Percentiles rank a stretch among this genome's conserved stretches.
Evolutionary conservation across 1,140 invertebrate species (phyloP).

Genomic region (Psilanteris sp.): DNA sequence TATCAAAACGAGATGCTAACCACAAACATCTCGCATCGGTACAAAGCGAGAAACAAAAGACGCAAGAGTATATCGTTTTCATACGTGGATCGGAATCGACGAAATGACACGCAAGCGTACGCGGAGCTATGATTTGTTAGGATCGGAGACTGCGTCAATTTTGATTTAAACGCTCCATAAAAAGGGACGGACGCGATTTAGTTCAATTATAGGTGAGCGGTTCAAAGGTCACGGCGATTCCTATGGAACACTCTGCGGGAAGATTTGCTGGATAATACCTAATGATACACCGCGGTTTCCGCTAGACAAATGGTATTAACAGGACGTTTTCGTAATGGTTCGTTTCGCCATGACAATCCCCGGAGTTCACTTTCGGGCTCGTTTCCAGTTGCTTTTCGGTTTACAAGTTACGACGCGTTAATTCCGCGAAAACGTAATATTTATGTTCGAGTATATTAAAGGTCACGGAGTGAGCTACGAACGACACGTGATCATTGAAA

Average conservation of each 20-base stretch:
- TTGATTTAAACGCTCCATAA: slow-evolving; percentile 71
- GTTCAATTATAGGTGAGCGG: slow-evolving; percentile 71
- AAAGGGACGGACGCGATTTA: slow-evolving; percentile 76
- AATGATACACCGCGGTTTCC: slow-evolving; percentile 69
- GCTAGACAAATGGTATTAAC: slow-evolving; percentile 37
- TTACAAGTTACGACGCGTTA: too few relatives aligned
- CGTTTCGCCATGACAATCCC: slow-evolving; percentile 25
- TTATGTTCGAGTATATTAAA: too few relatives aligned
- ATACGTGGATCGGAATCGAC: slow-evolving; percentile 16
- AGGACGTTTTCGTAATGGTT: slow-evolving; percentile 38
- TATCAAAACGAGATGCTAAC: slow-evolving; percentile 36
- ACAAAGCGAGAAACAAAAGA: slow-evolving; percentile 24
- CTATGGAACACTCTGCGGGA: slow-evolving; percentile 66
- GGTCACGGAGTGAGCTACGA: too few relatives aligned
- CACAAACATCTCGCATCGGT: slow-evolving; percentile 33
- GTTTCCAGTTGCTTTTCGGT: too few relatives aligned
- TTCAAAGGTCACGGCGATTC: slow-evolving; percentile 75
- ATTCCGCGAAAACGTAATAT: too few relatives aligned
- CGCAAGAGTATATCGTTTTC: slow-evolving; percentile 30
- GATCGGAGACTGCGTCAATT: slow-evolving; percentile 42
- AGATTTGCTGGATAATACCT: slow-evolving; percentile 75
- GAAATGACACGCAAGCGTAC: slow-evolving; percentile 9
- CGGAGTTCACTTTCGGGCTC: slow-evolving; percentile 22
- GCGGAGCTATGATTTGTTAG: slow-evolving; percentile 33
- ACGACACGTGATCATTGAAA: too few relatives aligned